Evolutionary conservation across 1,140 invertebrate genomes (phyloP).

Genomic region (Listronotus bonariensis): DNA sequence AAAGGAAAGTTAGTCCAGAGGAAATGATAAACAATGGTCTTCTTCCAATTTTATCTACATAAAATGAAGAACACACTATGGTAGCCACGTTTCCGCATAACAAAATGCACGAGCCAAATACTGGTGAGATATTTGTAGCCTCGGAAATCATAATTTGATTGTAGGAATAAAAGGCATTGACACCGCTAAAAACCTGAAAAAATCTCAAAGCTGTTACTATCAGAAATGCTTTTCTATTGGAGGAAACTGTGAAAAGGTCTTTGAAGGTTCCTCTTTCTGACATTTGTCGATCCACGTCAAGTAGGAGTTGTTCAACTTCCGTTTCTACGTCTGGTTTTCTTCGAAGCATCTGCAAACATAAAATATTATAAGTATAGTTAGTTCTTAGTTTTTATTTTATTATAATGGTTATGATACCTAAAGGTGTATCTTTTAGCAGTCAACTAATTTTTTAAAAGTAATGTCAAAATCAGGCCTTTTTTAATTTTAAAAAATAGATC

Average conservation of each 20-base stretch:
- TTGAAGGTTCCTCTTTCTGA: slow-evolving; percentile 48
- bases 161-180: slow-evolving; percentile 67
- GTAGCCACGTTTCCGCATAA: slow-evolving; percentile 68
- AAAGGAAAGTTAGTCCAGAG: slow-evolving; percentile 19
- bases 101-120: slow-evolving; percentile 57
- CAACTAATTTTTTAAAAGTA: no score
- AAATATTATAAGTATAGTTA: no score
- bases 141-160: slow-evolving; percentile 61
- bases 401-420: no score
- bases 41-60: slow-evolving; percentile 41
- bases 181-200: slow-evolving; percentile 66
- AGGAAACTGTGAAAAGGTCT: slow-evolving; percentile 56
- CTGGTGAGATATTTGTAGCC: slow-evolving; percentile 53
- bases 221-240: slow-evolving; percentile 57
- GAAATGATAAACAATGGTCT: slow-evolving; percentile 41
- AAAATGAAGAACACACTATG: slow-evolving; percentile 62
- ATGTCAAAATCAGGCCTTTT: no score
- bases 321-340: slow-evolving; percentile 76
- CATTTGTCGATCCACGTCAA: slow-evolving; percentile 45
- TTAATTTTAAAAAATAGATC: no score
- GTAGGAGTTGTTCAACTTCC: slow-evolving; percentile 75
- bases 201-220: slow-evolving; percentile 59
- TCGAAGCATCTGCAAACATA: slow-evolving; percentile 66
- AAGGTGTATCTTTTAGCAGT: no score
- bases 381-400: no score